Conservation (phyloP, 2,113 vertebrate genomes). For the Pitta sordida region DNA sequence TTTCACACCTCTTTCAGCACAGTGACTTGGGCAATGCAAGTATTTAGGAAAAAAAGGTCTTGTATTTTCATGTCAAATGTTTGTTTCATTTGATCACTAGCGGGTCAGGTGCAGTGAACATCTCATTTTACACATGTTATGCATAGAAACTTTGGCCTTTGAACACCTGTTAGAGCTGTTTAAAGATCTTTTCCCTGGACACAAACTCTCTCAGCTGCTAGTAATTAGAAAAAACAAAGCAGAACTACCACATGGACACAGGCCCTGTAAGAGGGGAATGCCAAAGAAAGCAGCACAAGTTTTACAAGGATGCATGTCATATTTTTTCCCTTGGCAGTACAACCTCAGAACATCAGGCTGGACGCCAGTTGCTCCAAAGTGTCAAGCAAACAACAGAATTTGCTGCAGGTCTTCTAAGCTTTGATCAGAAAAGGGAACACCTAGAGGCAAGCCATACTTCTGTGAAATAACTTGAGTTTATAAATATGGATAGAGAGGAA, state of each 20-base stretch:
- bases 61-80: neutral
- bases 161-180: slow-evolving; percentile 36
- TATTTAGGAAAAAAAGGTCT: neutral
- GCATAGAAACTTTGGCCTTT: neutral
- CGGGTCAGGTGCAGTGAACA: neutral
- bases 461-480: neutral
- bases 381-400: neutral
- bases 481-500: neutral
- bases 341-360: neutral
- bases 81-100: neutral
- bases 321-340: slow-evolving; percentile 48
- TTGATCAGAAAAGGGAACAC: neutral
- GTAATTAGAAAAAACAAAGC: slow-evolving; percentile 69
- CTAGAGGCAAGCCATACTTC: neutral
- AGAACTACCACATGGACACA: slow-evolving; percentile 45
- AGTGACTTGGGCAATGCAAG: neutral
- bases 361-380: neutral
- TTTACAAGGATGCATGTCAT: slow-evolving; percentile 17
- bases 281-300: slow-evolving; percentile 58
- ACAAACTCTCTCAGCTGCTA: slow-evolving; percentile 50
- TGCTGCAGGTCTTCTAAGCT: neutral
- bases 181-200: slow-evolving; percentile 8
- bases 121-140: neutral
- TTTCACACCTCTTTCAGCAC: neutral
- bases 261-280: neutral